Percentiles rank a stretch among this genome's conserved stretches.
Conservation (phyloP, 2,888 invertebrate genomes). For the Prionchulus punctatus region DNA sequence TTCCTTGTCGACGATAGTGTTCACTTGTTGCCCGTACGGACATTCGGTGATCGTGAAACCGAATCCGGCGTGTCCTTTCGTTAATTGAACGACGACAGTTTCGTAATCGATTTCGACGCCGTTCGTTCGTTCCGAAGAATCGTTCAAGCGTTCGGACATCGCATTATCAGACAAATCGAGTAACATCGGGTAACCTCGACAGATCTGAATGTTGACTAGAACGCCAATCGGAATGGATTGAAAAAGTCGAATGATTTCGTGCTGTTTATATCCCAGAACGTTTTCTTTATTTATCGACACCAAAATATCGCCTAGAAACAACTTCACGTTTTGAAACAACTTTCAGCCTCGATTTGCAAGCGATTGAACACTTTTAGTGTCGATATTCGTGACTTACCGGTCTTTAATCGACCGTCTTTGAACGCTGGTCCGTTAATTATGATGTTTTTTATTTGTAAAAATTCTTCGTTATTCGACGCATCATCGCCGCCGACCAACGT, state of each 20-base stretch:
- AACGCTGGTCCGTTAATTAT: constrained; percentile 94
- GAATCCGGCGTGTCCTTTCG: constrained; percentile 77
- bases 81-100: constrained; percentile 41
- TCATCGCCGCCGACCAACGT: constrained; percentile 88
- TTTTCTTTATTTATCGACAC: constrained; percentile 74
- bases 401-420: constrained; percentile 67
- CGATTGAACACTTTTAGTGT: too few species aligned
- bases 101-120: too few species aligned
- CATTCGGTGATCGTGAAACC: constrained; percentile 98
- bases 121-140: not conserved
- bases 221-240: constrained; percentile 77
- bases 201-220: constrained; percentile 71
- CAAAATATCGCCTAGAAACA: constrained; percentile 56
- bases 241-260: constrained; percentile 83
- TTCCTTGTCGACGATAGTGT: constrained; percentile 61
- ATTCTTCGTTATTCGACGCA: constrained; percentile 56
- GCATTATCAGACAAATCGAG: constrained; percentile 83
- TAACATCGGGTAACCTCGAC: constrained; percentile 82
- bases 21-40: constrained; percentile 66
- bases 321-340: too few species aligned
- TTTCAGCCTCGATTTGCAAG: too few species aligned
- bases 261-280: constrained; percentile 82
- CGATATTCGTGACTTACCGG: constrained; percentile 40
- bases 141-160: constrained; percentile 58
- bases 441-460: constrained; percentile 68